Conservation (phyloP, 2,797 vertebrate species). For the Percopsis omiscomaycus region DNA sequence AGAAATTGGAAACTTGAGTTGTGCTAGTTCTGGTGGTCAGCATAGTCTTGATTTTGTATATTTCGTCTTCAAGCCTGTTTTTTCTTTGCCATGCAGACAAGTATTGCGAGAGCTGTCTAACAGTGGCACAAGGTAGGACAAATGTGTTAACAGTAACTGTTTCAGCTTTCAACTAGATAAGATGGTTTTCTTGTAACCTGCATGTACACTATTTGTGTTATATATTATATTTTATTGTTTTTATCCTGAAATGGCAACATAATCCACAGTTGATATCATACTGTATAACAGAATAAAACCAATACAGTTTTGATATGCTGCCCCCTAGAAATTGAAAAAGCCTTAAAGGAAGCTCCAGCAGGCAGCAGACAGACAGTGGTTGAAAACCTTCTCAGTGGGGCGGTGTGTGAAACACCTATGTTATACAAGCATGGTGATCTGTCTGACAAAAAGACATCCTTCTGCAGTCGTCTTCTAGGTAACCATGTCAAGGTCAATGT, state of each 20-base stretch:
- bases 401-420: conserved; percentile 55
- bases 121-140: conserved; percentile 60
- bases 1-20: background rate
- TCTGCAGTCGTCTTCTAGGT: conserved; percentile 66
- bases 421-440: conserved; percentile 32
- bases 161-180: too few relatives aligned
- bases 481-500: conserved; percentile 8
- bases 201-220: too few relatives aligned
- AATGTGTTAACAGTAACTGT: too few relatives aligned
- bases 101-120: conserved; percentile 73
- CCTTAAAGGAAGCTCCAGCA: conserved; percentile 41
- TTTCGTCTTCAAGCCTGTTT: background rate
- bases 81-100: conserved; percentile 49
- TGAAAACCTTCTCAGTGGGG: conserved; percentile 51
- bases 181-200: too few relatives aligned
- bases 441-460: conserved; percentile 44
- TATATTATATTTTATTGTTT: too few relatives aligned
- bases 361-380: conserved; percentile 40
- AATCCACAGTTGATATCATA: too few relatives aligned
- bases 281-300: background rate
- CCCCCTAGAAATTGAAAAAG: conserved; percentile 58
- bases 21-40: conserved; percentile 2
- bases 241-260: too few relatives aligned
- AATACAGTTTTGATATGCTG: conserved; percentile 8
- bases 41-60: background rate